Conservation (phyloP, 2,888 invertebrate species). For the Digitonthophagus gazella region DNA sequence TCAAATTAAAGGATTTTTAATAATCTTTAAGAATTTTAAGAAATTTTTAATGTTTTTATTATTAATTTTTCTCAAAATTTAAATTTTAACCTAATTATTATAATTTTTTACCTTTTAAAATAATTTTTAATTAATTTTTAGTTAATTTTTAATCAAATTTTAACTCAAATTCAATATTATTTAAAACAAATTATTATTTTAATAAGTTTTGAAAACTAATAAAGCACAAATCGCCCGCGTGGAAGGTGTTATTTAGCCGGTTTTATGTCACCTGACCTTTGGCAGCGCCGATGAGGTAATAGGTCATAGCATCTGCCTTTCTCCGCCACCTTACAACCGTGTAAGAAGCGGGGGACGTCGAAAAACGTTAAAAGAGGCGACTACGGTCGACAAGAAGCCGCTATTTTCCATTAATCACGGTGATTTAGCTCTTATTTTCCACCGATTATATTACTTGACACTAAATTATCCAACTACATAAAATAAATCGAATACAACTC, state of each 20-base stretch:
- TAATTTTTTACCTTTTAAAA: too few species aligned
- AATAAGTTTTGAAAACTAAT: too few species aligned
- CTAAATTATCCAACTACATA: background rate
- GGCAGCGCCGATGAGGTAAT: constrained; percentile 34
- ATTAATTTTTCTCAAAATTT: too few species aligned
- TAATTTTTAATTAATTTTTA: background rate
- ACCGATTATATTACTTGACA: background rate
- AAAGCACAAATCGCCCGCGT: background rate
- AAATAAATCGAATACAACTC: background rate
- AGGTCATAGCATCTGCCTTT: constrained; percentile 39
- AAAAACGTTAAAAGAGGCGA: background rate
- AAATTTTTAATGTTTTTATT: too few species aligned
- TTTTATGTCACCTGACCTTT: constrained; percentile 37
- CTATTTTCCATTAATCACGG: background rate
- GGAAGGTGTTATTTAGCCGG: constrained; percentile 25
- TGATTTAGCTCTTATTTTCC: background rate
- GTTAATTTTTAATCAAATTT: too few species aligned
- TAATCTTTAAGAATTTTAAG: too few species aligned
- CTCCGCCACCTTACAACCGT: constrained; percentile 26
- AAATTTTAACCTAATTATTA: too few species aligned
- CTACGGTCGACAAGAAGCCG: background rate
- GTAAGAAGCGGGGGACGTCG: background rate
- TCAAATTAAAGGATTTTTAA: too few species aligned
- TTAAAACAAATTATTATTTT: background rate
- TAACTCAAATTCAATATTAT: background rate